A percentile compares a stretch with the other conserved stretches of the same genome.
Conservation (phyloP, 2,113 vertebrate species). For the Neogale vison region DNA sequence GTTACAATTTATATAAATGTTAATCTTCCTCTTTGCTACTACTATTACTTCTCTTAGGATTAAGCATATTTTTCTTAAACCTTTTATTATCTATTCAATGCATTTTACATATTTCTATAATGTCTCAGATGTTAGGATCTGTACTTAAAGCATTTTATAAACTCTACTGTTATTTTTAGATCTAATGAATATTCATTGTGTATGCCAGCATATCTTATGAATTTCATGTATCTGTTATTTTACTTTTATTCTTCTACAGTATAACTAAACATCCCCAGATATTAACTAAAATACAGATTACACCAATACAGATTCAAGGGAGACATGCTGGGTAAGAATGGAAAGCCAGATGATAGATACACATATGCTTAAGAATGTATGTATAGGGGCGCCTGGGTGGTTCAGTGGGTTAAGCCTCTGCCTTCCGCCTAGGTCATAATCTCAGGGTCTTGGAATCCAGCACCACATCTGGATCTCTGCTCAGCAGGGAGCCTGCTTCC, state of each 20-base stretch:
- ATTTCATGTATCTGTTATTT: background rate
- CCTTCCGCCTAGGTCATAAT: too few relatives aligned
- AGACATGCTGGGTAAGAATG: background rate
- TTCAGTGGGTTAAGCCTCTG: too few relatives aligned
- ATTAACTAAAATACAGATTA: background rate
- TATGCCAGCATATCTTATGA: background rate
- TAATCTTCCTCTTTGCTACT: background rate
- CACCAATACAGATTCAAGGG: background rate
- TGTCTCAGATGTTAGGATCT: background rate
- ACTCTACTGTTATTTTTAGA: background rate
- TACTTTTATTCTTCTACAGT: background rate
- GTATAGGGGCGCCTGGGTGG: too few relatives aligned
- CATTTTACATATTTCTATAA: background rate
- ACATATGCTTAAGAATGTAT: background rate
- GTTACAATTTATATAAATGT: background rate
- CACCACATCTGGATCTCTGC: too few relatives aligned
- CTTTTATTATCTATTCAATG: background rate
- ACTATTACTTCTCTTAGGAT: background rate
- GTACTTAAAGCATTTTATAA: background rate
- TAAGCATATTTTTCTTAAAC: background rate
- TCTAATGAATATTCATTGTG: background rate
- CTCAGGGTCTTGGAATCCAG: too few relatives aligned
- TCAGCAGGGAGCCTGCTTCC: too few relatives aligned
- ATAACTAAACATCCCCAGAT: background rate
- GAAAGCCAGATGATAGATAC: background rate